phyloP scores from a whole-genome alignment of 2,797 vertebrate species.

The Amblyraja radiata region DNA sequence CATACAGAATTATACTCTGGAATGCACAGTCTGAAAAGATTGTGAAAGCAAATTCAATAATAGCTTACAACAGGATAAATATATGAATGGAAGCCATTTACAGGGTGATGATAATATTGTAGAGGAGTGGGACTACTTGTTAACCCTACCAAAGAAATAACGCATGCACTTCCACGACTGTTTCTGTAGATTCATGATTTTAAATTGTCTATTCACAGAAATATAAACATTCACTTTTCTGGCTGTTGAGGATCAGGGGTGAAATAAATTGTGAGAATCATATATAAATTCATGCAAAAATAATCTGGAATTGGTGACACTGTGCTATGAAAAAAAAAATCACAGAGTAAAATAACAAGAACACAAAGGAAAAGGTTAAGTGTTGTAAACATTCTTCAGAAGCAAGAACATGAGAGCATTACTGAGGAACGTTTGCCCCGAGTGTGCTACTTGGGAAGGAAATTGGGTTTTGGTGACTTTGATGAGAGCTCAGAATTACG shows the following conservation, averaged over 20 bases:
- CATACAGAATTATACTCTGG: not conserved
- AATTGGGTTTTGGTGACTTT: conserved; percentile 6
- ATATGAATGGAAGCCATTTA: not conserved
- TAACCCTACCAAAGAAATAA: not conserved
- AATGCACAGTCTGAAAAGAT: not conserved
- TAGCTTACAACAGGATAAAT: not conserved
- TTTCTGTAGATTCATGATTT: not conserved
- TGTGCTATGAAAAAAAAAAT: not conserved
- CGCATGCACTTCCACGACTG: not conserved
- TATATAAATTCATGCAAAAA: not conserved
- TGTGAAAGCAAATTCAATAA: not conserved
- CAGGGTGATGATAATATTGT: not conserved
- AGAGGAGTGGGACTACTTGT: not conserved
- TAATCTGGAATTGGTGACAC: not conserved
- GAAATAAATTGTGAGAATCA: not conserved
- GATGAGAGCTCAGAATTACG: not conserved
- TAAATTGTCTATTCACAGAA: not conserved
- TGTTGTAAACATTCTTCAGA: no score
- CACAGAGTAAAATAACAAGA: not conserved
- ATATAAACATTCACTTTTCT: not conserved
- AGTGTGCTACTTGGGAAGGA: not conserved
- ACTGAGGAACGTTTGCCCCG: not conserved
- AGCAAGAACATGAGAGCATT: no score
- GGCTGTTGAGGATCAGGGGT: not conserved
- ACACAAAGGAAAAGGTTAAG: not conserved